These are phyloP conservation scores for Leucopsar rothschildi DNA, from an alignment of 2,113 vertebrate genomes.

Conservation along the genomic window DNA sequence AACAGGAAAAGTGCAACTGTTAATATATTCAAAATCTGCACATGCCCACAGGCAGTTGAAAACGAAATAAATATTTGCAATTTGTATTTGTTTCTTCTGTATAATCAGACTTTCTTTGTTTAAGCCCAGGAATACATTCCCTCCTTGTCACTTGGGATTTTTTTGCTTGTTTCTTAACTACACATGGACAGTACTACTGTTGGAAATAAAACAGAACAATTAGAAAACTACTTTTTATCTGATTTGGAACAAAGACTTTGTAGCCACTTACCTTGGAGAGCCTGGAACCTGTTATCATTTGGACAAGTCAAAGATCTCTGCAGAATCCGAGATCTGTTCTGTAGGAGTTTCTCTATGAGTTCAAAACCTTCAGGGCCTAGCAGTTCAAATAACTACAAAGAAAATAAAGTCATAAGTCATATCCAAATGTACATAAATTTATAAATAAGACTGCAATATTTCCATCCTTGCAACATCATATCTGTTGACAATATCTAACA, in stretches of 20 bases:
- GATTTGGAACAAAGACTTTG: background rate
- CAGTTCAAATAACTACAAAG: conserved; percentile 88
- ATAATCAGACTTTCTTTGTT: background rate
- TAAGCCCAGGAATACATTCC: background rate
- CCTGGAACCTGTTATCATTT: conserved; percentile 75
- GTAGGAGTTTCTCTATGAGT: conserved; percentile 91
- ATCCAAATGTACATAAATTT: background rate
- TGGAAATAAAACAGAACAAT: background rate
- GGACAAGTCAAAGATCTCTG: conserved; percentile 77
- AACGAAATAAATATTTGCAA: background rate
- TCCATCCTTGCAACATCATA: background rate
- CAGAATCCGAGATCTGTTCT: conserved; percentile 83
- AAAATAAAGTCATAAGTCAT: background rate
- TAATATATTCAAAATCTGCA: background rate
- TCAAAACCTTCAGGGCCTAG: conserved; percentile 93
- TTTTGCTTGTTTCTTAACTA: background rate
- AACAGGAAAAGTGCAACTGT: background rate
- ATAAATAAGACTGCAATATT: background rate
- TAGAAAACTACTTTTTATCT: background rate
- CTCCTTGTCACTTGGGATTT: rapidly evolving
- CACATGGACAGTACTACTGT: background rate
- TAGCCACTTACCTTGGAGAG: conserved; percentile 79
- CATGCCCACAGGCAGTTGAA: background rate
- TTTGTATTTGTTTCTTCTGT: background rate
- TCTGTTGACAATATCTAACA: background rate